These are phyloP conservation scores for Tamias sibiricus DNA, from an alignment of 2,113 vertebrate genomes.

Conservation along the genomic window DNA sequence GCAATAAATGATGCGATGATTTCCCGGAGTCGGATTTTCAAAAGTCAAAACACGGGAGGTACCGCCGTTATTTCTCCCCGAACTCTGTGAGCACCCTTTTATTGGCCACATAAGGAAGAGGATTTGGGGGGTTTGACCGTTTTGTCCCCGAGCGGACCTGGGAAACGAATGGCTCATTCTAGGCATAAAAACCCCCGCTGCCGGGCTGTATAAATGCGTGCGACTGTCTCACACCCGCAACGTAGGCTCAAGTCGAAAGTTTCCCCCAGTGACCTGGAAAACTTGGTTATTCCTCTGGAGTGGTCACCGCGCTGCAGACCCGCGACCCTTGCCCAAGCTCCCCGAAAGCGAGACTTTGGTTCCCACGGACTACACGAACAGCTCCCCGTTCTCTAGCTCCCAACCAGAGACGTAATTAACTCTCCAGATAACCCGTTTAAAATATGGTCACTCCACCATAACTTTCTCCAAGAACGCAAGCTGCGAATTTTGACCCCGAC, in stretches of 20 bases:
- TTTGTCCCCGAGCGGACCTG: neutral
- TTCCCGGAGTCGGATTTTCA: neutral
- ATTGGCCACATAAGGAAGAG: neutral
- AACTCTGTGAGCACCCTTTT: neutral
- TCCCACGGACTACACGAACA: neutral
- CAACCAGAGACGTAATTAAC: no score
- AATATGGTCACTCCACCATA: neutral
- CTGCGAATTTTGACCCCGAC: neutral
- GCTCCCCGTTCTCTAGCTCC: neutral
- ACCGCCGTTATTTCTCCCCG: neutral
- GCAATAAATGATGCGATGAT: neutral
- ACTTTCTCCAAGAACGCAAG: neutral
- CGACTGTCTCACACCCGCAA: rapidly evolving
- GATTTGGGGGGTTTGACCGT: neutral
- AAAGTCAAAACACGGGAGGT: neutral
- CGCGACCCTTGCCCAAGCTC: neutral
- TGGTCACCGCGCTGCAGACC: rapidly evolving
- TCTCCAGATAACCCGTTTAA: neutral
- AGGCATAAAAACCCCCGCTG: neutral
- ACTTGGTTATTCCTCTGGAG: no score
- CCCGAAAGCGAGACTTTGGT: neutral
- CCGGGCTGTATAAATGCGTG: rapidly evolving
- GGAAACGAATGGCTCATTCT: neutral
- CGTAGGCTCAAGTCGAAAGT: rapidly evolving
- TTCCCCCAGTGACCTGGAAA: neutral